phyloP scores from a whole-genome alignment of 2,888 invertebrate genomes.

The Encarsia formosa region DNA sequence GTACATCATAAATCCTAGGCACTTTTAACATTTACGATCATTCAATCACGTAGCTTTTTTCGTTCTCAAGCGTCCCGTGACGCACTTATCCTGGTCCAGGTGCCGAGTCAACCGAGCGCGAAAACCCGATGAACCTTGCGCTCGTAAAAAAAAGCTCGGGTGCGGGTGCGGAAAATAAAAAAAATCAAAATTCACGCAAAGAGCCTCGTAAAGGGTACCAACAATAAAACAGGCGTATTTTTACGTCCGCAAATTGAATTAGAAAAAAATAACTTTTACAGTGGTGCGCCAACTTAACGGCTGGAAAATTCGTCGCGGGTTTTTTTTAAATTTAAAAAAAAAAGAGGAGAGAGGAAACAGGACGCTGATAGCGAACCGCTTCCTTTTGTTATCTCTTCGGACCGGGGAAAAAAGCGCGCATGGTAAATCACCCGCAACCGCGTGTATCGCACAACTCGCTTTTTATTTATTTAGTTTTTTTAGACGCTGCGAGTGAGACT shows the following conservation, averaged over 20 bases:
- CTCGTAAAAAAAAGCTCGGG: conserved; percentile 13
- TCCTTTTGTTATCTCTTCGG: too few species aligned
- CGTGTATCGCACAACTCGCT: too few species aligned
- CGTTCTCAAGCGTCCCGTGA: conserved; percentile 17
- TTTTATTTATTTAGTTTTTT: too few species aligned
- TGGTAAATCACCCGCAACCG: too few species aligned
- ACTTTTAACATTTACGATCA: too few species aligned
- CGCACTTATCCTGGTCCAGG: not conserved
- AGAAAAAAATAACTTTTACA: not conserved
- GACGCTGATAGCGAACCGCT: too few species aligned
- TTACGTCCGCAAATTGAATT: not conserved
- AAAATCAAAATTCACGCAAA: conserved; percentile 24
- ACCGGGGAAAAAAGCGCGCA: too few species aligned
- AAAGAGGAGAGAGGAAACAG: too few species aligned
- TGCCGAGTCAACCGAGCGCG: conserved; percentile 17
- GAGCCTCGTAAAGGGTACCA: conserved; percentile 14
- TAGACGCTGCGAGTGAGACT: too few species aligned
- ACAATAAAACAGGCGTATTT: conserved; percentile 14
- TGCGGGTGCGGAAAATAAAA: conserved; percentile 12
- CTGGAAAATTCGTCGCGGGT: too few species aligned
- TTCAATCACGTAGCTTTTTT: not conserved
- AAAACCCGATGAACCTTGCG: not conserved
- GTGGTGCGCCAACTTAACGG: not conserved
- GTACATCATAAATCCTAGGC: too few species aligned
- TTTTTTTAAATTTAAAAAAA: too few species aligned